A percentile compares a stretch with the other conserved stretches of the same genome.
These are phyloP conservation scores for Lydus trimaculatus DNA, from an alignment of 2,888 invertebrate species.

Conservation along the genomic window DNA sequence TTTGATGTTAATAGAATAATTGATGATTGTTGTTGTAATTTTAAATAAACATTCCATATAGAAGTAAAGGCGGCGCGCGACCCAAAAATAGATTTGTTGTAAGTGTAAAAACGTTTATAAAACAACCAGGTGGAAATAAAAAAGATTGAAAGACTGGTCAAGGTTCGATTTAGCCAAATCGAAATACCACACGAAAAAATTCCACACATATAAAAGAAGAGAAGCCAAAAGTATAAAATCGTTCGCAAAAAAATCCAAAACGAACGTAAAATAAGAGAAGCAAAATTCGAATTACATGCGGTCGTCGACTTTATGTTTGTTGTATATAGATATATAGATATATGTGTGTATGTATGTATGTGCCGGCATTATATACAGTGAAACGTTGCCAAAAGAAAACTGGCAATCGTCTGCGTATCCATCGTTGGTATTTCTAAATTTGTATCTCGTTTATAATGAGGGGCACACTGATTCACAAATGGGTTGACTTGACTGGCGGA, in stretches of 20 bases:
- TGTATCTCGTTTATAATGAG: conserved; percentile 12
- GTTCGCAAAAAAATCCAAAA: not conserved
- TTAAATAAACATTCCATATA: not conserved
- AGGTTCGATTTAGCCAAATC: not conserved
- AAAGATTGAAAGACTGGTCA: not conserved
- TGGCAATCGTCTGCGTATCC: conserved; percentile 30
- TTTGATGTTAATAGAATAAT: not conserved
- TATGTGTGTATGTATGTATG: not conserved
- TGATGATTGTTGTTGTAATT: not conserved
- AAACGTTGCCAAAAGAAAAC: conserved; percentile 37
- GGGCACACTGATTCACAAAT: not conserved
- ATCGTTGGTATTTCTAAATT: conserved; percentile 16
- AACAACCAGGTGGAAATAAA: not conserved
- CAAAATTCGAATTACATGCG: not conserved
- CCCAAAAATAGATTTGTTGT: not conserved
- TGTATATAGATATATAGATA: too few relatives aligned
- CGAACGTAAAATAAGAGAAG: not conserved
- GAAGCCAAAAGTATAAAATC: not conserved
- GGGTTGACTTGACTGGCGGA: not conserved
- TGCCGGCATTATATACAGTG: conserved; percentile 15
- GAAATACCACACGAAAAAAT: not conserved
- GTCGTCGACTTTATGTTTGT: conserved; percentile 3
- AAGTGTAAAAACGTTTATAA: not conserved
- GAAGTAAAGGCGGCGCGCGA: not conserved
- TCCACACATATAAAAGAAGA: not conserved